Evolutionary conservation across 2,113 vertebrate species (phyloP).

Genomic region (Sylvilagus bachmani): DNA sequence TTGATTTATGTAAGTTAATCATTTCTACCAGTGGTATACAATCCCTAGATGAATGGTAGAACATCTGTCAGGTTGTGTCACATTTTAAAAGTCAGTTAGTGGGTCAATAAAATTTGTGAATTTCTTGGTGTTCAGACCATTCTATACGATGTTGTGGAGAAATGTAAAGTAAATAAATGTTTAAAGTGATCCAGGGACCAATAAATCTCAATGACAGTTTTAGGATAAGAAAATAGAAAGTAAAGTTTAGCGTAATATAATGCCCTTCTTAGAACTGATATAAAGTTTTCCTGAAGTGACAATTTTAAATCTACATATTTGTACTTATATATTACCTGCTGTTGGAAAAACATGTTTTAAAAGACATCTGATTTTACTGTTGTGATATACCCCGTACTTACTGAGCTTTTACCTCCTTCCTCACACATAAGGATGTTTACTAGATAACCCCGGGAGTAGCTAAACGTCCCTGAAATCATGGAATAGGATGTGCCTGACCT

Average conservation of each 20-base stretch:
- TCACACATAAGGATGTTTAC: not conserved
- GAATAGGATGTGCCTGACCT: not conserved
- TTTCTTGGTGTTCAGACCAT: slow-evolving; percentile 52
- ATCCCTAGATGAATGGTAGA: slow-evolving; percentile 63
- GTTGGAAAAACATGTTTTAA: slow-evolving; percentile 51
- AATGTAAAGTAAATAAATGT: slow-evolving; percentile 64
- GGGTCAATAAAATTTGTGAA: slow-evolving; percentile 73
- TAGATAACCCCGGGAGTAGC: not conserved
- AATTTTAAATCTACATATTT: slow-evolving; percentile 58
- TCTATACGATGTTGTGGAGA: slow-evolving; percentile 59
- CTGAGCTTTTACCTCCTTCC: not conserved
- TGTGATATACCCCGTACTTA: not conserved
- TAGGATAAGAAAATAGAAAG: slow-evolving; percentile 64
- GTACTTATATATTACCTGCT: slow-evolving; percentile 32
- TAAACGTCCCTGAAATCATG: not conserved
- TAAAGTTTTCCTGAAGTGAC: slow-evolving; percentile 64
- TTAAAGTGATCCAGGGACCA: slow-evolving; percentile 58
- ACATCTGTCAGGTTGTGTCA: slow-evolving; percentile 71
- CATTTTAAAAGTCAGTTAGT: slow-evolving; percentile 59
- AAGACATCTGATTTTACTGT: slow-evolving; percentile 16
- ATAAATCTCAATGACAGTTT: slow-evolving; percentile 72
- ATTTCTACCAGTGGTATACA: slow-evolving; percentile 64
- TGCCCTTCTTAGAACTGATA: slow-evolving; percentile 45
- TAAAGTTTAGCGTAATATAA: slow-evolving; percentile 65
- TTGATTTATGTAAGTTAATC: slow-evolving; percentile 75